Percentiles rank a stretch among this genome's conserved stretches.
phyloP scores from a whole-genome alignment of 2,888 invertebrate genomes.

The Morpho achilles region DNA sequence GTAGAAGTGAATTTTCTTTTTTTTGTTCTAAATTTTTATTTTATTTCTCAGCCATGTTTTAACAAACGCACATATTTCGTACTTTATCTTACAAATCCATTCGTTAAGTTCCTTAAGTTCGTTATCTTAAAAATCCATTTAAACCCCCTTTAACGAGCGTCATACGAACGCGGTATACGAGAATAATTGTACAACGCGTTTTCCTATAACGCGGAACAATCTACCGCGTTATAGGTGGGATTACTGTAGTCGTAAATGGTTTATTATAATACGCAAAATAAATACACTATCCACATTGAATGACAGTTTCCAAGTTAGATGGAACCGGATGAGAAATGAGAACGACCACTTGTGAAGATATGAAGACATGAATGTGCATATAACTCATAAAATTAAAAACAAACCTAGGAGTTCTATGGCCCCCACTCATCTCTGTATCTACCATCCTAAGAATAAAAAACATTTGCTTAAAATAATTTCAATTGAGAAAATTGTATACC shows the following conservation, averaged over 20 bases:
- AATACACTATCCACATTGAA: constrained; percentile 13
- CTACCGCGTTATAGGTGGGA: neutral
- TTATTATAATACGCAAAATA: constrained; percentile 15
- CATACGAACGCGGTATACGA: neutral
- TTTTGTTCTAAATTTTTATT: no score
- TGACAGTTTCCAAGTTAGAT: constrained; percentile 15
- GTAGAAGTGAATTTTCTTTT: no score
- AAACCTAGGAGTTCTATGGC: constrained; percentile 85
- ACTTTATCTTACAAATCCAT: no score
- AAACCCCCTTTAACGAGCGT: no score
- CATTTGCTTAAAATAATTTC: constrained; percentile 22
- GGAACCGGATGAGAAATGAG: constrained; percentile 44
- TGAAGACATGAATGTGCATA: constrained; percentile 53
- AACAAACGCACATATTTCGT: no score
- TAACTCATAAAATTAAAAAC: constrained; percentile 75
- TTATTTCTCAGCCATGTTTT: no score
- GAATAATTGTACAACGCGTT: neutral
- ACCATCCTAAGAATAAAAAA: constrained; percentile 80
- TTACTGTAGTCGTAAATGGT: neutral
- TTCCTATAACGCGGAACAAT: no score
- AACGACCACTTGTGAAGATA: constrained; percentile 31
- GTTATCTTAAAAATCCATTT: no score
- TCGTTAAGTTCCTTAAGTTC: no score
- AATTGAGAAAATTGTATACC: neutral
- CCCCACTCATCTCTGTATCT: constrained; percentile 83